phyloP scores from a whole-genome alignment of 2,888 invertebrate genomes.

The Dermolepida albohirtum region DNA sequence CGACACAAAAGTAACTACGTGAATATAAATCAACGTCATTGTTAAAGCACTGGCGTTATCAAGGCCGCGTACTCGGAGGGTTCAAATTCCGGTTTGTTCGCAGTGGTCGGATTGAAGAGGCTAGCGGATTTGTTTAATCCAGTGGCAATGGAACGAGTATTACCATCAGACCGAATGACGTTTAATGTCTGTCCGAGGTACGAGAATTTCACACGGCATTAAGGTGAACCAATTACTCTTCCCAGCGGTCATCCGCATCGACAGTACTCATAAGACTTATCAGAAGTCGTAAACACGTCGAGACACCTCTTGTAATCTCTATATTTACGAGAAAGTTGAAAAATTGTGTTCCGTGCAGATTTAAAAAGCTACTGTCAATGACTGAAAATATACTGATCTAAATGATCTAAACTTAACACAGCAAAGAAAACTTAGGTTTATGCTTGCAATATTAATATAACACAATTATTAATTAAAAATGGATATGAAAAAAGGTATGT shows the following conservation, averaged over 20 bases:
- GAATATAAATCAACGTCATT: constrained; percentile 57
- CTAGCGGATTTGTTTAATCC: constrained; percentile 16
- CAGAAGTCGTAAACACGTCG: constrained; percentile 31
- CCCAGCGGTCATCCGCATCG: constrained; percentile 26
- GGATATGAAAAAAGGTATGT: too few species aligned
- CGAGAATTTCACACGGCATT: constrained; percentile 53
- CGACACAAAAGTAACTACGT: constrained; percentile 51
- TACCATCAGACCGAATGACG: constrained; percentile 11
- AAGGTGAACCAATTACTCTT: constrained; percentile 50
- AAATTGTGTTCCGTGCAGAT: not conserved
- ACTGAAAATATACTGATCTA: too few species aligned
- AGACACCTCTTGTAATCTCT: constrained; percentile 40
- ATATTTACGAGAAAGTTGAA: not conserved
- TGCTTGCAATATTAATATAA: too few species aligned
- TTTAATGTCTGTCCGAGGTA: constrained; percentile 46
- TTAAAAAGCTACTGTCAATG: too few species aligned
- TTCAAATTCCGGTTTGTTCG: not conserved
- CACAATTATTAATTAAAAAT: too few species aligned
- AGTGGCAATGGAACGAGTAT: constrained; percentile 15
- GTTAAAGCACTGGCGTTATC: constrained; percentile 19
- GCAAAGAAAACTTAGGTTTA: too few species aligned
- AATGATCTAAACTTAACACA: too few species aligned
- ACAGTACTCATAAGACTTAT: constrained; percentile 38
- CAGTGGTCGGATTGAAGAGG: not conserved
- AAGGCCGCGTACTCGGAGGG: constrained; percentile 4